phyloP scores from a whole-genome alignment of 2,113 vertebrate species.

The Centropus bengalensis region DNA sequence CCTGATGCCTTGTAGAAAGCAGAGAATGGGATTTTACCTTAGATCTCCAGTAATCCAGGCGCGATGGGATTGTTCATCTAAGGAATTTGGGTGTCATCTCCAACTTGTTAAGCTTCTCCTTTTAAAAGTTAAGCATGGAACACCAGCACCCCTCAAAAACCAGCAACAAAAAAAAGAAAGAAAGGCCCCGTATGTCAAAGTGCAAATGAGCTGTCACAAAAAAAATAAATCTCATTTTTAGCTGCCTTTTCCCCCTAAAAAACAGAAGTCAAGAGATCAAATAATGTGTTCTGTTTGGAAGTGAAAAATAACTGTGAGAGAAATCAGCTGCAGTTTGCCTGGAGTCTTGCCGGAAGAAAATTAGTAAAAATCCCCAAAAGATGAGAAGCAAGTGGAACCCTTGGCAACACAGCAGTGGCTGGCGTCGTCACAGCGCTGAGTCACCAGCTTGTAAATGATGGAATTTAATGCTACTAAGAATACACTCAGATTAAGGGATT shows the following conservation, averaged over 20 bases:
- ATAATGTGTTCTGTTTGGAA: not conserved
- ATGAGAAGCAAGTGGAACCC: not conserved
- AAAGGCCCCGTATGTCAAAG: not conserved
- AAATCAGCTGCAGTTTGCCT: not conserved
- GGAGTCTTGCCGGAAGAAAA: not conserved
- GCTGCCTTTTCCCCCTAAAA: not conserved
- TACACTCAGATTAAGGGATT: not conserved
- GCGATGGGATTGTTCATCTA: not conserved
- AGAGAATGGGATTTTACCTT: not conserved
- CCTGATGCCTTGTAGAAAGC: not conserved
- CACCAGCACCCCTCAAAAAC: not conserved
- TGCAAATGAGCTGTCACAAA: not conserved
- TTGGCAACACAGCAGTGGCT: not conserved
- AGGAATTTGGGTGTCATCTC: not conserved
- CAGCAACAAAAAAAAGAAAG: not conserved
- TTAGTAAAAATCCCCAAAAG: not conserved
- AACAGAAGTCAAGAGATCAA: not conserved
- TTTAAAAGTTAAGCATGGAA: not conserved
- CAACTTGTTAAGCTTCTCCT: not conserved
- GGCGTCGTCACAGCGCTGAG: rapidly evolving
- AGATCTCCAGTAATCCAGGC: not conserved
- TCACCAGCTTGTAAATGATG: not conserved
- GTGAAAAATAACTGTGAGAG: not conserved
- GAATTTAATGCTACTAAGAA: not conserved
- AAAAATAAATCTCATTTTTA: not conserved